These are phyloP conservation scores for Campopleginae sp. DNA, from an alignment of 2,888 invertebrate genomes.

Conservation along the genomic window DNA sequence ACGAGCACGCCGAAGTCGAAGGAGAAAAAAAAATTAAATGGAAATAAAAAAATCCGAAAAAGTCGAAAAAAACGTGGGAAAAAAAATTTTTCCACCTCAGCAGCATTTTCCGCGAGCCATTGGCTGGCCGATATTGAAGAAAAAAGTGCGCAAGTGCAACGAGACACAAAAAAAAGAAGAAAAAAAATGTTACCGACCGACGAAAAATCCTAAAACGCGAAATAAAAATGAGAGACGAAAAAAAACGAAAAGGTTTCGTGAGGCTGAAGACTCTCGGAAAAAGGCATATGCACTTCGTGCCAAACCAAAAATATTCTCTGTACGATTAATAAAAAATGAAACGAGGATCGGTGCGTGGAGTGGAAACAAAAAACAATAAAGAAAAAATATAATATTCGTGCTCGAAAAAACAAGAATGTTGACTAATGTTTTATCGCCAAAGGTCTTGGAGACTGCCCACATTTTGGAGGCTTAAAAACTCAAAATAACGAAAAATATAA, in stretches of 20 bases:
- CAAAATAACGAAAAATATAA: not conserved
- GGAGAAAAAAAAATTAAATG: not conserved
- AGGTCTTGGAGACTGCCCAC: not conserved
- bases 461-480: not conserved
- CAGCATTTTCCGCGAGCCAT: not conserved
- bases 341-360: not conserved
- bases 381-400: conserved; percentile 1
- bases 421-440: not conserved
- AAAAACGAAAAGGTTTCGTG: not conserved
- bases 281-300: conserved; percentile 44
- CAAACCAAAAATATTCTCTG: conserved; percentile 15
- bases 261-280: not conserved
- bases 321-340: not conserved
- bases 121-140: not conserved
- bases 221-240: conserved; percentile 5
- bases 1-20: conserved; percentile 22
- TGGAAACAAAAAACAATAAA: conserved; percentile 37
- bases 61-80: not conserved
- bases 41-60: not conserved
- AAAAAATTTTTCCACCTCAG: not conserved
- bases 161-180: not conserved
- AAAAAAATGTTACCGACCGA: not conserved
- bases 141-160: conserved; percentile 13
- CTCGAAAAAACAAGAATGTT: not conserved
- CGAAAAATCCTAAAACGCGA: not conserved